These are phyloP conservation scores for Mus spretus DNA, from an alignment of 2,797 vertebrate genomes.

Conservation along the genomic window DNA sequence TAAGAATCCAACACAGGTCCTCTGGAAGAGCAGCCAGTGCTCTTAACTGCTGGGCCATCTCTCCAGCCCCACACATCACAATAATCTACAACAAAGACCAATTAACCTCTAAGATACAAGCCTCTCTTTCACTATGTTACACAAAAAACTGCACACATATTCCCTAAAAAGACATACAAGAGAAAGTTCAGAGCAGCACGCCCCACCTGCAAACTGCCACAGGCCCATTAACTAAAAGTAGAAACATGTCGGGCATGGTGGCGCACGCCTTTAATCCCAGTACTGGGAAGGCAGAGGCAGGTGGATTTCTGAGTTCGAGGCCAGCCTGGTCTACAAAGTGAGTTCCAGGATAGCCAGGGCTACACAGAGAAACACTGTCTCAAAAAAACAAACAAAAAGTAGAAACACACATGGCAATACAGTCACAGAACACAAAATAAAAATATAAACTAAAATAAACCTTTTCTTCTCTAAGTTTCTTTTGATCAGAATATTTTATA, in stretches of 20 bases:
- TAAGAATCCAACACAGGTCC: background rate
- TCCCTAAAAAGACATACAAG: background rate
- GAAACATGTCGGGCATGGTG: background rate
- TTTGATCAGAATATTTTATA: background rate
- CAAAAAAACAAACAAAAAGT: no score
- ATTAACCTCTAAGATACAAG: background rate
- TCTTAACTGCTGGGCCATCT: background rate
- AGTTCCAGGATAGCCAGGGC: no score
- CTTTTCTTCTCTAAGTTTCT: background rate
- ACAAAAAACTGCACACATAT: background rate
- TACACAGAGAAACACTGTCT: no score
- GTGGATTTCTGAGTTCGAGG: no score
- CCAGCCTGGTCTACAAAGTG: no score
- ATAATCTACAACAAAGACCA: background rate
- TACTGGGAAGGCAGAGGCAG: no score
- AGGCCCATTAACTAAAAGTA: background rate
- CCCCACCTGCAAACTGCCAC: background rate
- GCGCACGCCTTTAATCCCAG: no score
- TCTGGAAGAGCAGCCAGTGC: background rate
- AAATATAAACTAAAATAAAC: background rate
- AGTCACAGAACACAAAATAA: background rate
- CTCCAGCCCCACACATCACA: background rate
- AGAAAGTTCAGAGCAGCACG: background rate
- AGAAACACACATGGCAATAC: background rate
- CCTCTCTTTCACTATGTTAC: background rate